Evolutionary conservation across 2,888 invertebrate species (phyloP).

Genomic region (Amorpha juglandis): DNA sequence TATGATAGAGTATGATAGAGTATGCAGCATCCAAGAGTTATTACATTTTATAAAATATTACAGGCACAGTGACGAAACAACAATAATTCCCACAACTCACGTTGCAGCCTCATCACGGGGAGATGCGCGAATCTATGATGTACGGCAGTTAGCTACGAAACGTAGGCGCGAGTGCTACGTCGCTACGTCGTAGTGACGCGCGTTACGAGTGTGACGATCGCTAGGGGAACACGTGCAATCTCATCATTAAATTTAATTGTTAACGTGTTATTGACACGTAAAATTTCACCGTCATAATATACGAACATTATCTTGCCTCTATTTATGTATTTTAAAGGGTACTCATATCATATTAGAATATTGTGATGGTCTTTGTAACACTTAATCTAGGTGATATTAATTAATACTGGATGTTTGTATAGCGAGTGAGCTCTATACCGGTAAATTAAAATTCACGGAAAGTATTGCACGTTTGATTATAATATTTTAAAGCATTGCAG

Average conservation of each 20-base stretch:
- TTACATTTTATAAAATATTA: not conserved
- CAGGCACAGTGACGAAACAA: conserved; percentile 14
- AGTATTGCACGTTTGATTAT: not conserved
- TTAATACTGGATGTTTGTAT: not conserved
- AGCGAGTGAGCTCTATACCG: not conserved
- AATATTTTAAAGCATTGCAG: not conserved
- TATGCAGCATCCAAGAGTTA: not conserved
- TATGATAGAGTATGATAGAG: too few species aligned
- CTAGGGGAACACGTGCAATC: conserved; percentile 50
- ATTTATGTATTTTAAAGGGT: not conserved
- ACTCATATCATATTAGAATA: not conserved
- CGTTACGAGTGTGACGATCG: conserved; percentile 7
- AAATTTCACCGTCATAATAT: not conserved
- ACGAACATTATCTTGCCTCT: not conserved
- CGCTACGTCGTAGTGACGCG: conserved; percentile 57
- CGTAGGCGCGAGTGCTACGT: conserved; percentile 67
- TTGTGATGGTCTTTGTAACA: not conserved
- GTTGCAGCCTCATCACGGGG: conserved; percentile 34
- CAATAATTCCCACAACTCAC: conserved; percentile 25
- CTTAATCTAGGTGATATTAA: not conserved
- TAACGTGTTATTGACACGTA: not conserved
- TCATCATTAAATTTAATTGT: conserved; percentile 19
- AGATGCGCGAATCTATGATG: conserved; percentile 64
- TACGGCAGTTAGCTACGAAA: conserved; percentile 75
- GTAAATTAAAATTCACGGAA: not conserved